Conservation (phyloP, 2,113 vertebrate species). For the Psophia crepitans region DNA sequence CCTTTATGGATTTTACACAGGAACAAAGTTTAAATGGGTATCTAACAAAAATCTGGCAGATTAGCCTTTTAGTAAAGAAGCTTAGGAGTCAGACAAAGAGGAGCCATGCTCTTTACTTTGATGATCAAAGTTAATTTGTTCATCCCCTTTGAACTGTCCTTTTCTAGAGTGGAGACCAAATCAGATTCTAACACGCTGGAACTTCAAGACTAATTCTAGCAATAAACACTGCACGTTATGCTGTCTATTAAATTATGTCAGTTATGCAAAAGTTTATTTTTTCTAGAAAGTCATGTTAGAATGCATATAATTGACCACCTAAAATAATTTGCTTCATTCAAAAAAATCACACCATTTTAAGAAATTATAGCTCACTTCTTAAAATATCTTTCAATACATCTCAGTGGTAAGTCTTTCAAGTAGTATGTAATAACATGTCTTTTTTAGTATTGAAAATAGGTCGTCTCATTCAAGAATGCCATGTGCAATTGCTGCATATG, state of each 20-base stretch:
- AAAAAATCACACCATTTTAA: not conserved
- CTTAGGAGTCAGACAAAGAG: conserved; percentile 20
- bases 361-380: not conserved
- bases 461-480: not conserved
- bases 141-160: not conserved
- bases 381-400: not conserved
- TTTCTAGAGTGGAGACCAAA: not conserved
- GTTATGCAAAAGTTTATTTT: not conserved
- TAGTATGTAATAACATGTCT: not conserved
- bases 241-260: not conserved
- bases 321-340: not conserved
- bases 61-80: not conserved
- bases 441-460: not conserved
- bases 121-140: not conserved
- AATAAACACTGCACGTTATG: not conserved
- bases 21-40: conserved; percentile 5
- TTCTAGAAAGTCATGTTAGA: not conserved
- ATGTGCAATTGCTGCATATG: not conserved
- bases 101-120: not conserved
- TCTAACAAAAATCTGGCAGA: conserved; percentile 10
- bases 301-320: not conserved
- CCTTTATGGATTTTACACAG: conserved; percentile 21
- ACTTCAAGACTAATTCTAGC: not conserved
- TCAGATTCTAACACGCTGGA: not conserved
- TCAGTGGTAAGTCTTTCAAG: not conserved